Conservation (phyloP, 2,888 invertebrate genomes). For the Bugulina stolonifera region DNA sequence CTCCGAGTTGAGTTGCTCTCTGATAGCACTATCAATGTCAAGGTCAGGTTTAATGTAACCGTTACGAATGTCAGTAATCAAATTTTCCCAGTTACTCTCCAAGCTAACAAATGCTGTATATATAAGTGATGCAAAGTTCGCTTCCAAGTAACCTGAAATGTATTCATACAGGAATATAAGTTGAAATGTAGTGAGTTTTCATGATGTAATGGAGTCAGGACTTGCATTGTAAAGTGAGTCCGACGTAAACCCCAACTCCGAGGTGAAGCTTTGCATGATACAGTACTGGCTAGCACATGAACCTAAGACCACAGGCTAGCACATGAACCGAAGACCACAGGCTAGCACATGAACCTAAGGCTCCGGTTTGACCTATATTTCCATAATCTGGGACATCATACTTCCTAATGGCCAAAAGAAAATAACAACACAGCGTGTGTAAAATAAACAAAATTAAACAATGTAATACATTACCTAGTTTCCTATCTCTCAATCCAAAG, state of each 20-base stretch:
- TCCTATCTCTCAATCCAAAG: slow-evolving; percentile 44
- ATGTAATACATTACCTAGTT: slow-evolving; percentile 36
- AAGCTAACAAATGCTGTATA: slow-evolving; percentile 41
- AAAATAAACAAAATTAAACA: background rate
- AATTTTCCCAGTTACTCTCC: slow-evolving; percentile 35
- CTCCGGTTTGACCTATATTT: too few species aligned
- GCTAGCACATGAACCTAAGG: too few species aligned
- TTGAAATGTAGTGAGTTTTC: background rate
- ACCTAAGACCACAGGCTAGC: too few species aligned
- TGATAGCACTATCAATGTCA: slow-evolving; percentile 35
- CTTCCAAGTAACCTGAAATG: slow-evolving; percentile 29
- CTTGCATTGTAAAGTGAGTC: too few species aligned
- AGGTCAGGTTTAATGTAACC: slow-evolving; percentile 37
- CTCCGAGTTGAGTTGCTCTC: slow-evolving; percentile 35
- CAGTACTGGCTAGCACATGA: too few species aligned
- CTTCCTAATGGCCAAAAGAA: too few species aligned
- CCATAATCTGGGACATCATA: too few species aligned
- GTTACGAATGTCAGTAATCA: slow-evolving; percentile 41
- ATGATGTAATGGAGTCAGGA: too few species aligned
- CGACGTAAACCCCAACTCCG: too few species aligned
- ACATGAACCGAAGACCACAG: too few species aligned
- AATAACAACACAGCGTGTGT: too few species aligned
- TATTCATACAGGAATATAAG: background rate
- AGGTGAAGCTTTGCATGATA: too few species aligned
- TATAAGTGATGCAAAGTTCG: slow-evolving; percentile 47